Evolutionary conservation across 2,113 vertebrate species (phyloP), one percentile per base, ranked within the genome.

Genomic region (Calidris pygmaea): DNA sequence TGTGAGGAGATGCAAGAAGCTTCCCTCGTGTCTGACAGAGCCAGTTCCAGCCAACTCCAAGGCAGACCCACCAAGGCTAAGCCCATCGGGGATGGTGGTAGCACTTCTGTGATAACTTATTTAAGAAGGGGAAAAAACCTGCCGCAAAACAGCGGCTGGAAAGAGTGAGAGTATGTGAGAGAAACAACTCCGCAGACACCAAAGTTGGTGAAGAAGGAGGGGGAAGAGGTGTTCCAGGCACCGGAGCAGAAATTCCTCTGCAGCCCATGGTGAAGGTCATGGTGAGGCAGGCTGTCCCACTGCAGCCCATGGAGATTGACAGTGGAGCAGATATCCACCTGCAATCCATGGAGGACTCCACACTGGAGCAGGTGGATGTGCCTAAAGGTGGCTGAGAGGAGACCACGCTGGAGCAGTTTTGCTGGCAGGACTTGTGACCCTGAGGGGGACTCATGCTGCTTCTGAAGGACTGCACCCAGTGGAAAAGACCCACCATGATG

Each of bases 41-140:
- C 2, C 34, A 48, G 2, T 5, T 22, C 5, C 30, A 67, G 3
- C 3, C 0, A 2, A 5, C 14, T 80, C 27, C 35, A 43, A 21
- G n/a, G 5, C 0, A 1, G n/a, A 63, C 10, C 7, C 4, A 3
- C 10, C 3, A 1, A 39, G 18, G 8, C 10, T 3, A 2, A 66
- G 18, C 6, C 13, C 2, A 52, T 37, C 17, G 37, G 16, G 0
- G 3, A 18, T 1, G 1, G 18, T 14, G n/a, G 10, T 21, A 41
- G 3, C 0, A 0, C 32, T 12, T 60, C 29, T n/a, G 11, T 1
- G 9, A 27, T 59, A 53, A 32, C 1, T 2, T 2, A 14, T 17
- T 68, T 35, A 34, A 47, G 32, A 37, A 23, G 11, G 4, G 4
- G 3, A 4, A 32, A 41, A 83, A 63, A 41, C 6, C 20, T 71